Conservation (phyloP, 2,888 invertebrate genomes). For the Parnassius orleans region DNA sequence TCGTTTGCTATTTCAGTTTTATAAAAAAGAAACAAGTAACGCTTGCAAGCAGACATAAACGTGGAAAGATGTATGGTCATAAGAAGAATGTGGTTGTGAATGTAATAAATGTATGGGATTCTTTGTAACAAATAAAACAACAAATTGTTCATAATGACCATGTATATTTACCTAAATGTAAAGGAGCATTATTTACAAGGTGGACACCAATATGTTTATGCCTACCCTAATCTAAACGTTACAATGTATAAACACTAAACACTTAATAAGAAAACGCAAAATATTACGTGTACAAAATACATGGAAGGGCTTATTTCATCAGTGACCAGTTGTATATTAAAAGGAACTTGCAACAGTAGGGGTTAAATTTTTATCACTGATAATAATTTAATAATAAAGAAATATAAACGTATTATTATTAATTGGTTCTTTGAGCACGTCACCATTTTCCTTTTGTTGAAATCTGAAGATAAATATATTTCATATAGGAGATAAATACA, state of each 20-base stretch:
- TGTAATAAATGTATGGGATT: not conserved
- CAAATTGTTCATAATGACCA: conserved; percentile 60
- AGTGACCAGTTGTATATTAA: conserved; percentile 7
- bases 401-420: too few species aligned
- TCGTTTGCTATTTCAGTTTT: too few species aligned
- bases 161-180: conserved; percentile 79
- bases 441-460: not conserved
- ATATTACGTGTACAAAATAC: conserved; percentile 17
- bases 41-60: too few species aligned
- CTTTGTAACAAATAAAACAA: conserved; percentile 50
- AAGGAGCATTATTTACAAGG: conserved; percentile 80
- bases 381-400: too few species aligned
- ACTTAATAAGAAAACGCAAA: conserved; percentile 33
- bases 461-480: not conserved
- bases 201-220: conserved; percentile 69
- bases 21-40: too few species aligned
- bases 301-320: conserved; percentile 28
- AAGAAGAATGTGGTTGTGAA: too few species aligned
- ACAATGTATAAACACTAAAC: conserved; percentile 33
- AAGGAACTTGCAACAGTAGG: conserved; percentile 11
- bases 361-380: too few species aligned
- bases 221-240: conserved; percentile 56
- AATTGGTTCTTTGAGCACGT: too few species aligned
- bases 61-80: too few species aligned
- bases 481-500: too few species aligned